Evolutionary conservation across 1,140 invertebrate species (phyloP).

Genomic region (Ceratoteleas bidentatus): DNA sequence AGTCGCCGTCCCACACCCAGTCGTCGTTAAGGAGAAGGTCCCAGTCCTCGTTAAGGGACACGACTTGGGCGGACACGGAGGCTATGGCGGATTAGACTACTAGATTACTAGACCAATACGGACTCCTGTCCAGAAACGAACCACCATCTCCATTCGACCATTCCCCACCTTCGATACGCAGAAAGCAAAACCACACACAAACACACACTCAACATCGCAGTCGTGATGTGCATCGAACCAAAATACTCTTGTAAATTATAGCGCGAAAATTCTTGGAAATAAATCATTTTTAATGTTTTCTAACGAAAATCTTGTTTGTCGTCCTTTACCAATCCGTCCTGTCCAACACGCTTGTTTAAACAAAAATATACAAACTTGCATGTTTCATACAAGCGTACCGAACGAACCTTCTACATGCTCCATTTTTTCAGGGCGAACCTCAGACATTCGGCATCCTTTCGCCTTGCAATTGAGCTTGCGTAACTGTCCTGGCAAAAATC

Average conservation of each 20-base stretch:
- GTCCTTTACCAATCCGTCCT: neutral
- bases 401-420: too few relatives aligned
- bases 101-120: slow-evolving; percentile 55
- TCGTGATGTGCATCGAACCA: slow-evolving; percentile 68
- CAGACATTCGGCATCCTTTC: slow-evolving; percentile 10
- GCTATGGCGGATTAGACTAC: slow-evolving; percentile 48
- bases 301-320: slow-evolving; percentile 62
- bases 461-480: slow-evolving; percentile 29
- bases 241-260: slow-evolving; percentile 70
- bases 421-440: neutral
- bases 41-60: slow-evolving; percentile 70
- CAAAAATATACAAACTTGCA: too few relatives aligned
- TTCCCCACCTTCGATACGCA: slow-evolving; percentile 27
- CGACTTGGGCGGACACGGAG: slow-evolving; percentile 48
- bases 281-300: slow-evolving; percentile 77
- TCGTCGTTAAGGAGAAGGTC: slow-evolving; percentile 71
- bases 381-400: too few relatives aligned
- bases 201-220: slow-evolving; percentile 50
- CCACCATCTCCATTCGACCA: slow-evolving; percentile 48
- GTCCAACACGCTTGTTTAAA: neutral
- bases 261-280: slow-evolving; percentile 72
- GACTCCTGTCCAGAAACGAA: slow-evolving; percentile 26
- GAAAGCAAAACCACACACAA: slow-evolving; percentile 10
- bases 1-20: slow-evolving; percentile 73
- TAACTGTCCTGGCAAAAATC: slow-evolving; percentile 12